phyloP scores from a whole-genome alignment of 2,113 vertebrate genomes.

The Gobiocypris rarus region DNA sequence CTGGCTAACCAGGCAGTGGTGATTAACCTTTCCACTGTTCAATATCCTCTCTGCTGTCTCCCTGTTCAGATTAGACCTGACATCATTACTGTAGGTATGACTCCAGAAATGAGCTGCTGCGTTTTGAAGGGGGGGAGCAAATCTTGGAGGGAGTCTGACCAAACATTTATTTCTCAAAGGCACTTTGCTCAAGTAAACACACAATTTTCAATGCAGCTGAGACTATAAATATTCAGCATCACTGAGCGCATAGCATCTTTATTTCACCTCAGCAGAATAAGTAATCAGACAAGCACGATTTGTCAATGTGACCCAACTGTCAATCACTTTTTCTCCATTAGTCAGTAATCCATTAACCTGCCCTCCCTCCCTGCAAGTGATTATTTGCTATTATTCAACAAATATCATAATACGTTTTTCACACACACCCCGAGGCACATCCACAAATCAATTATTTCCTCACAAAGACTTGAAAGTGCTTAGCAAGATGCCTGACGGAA shows the following conservation, averaged over 20 bases:
- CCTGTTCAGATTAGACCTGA: conserved; percentile 84
- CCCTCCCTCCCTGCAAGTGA: conserved; percentile 79
- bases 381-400: conserved; percentile 85
- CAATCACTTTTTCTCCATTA: conserved; percentile 90
- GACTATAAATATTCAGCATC: conserved; percentile 38
- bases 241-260: conserved; percentile 26
- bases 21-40: conserved; percentile 97
- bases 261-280: conserved; percentile 73
- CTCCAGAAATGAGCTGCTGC: conserved; percentile 49
- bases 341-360: conserved; percentile 93
- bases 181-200: conserved; percentile 26
- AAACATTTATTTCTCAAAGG: conserved; percentile 24
- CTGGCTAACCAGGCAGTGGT: conserved; percentile 93
- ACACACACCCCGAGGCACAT: conserved; percentile 84
- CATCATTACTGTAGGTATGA: conserved; percentile 59
- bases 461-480: conserved; percentile 98
- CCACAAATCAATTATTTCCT: conserved; percentile 95
- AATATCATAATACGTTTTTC: conserved; percentile 94
- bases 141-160: neutral
- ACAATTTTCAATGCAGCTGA: neutral
- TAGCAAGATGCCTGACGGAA: conserved; percentile 90
- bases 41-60: conserved; percentile 89
- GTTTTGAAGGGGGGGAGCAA: neutral
- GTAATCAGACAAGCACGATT: conserved; percentile 84
- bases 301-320: conserved; percentile 75